Evolutionary conservation across 1,140 invertebrate species (phyloP).

Genomic region (Caenorhabditis latens): DNA sequence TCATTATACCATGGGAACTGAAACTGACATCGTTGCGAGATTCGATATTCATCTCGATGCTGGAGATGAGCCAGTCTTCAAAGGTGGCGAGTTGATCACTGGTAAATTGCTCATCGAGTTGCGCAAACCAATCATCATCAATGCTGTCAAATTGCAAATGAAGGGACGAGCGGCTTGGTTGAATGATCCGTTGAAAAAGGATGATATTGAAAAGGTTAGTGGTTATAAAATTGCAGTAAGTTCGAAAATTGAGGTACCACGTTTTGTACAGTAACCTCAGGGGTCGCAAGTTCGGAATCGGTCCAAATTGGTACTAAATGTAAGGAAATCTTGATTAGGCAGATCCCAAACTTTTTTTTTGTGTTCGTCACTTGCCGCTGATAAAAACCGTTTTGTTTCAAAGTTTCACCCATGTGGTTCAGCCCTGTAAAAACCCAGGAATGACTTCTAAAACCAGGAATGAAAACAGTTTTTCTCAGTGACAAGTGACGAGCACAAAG

Average conservation of each 20-base stretch:
- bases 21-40: slow-evolving; percentile 56
- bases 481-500: no score
- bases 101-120: slow-evolving; percentile 66
- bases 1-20: slow-evolving; percentile 56
- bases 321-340: background rate
- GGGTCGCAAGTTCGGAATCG: no score
- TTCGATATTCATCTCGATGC: slow-evolving; percentile 67
- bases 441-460: no score
- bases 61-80: slow-evolving; percentile 63
- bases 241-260: background rate
- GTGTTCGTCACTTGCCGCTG: no score
- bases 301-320: background rate
- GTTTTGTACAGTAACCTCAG: no score
- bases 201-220: slow-evolving; percentile 65
- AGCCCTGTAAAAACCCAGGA: no score
- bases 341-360: no score
- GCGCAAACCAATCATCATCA: slow-evolving; percentile 63
- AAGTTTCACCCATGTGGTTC: no score
- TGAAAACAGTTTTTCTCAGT: no score
- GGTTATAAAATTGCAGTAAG: background rate
- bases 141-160: slow-evolving; percentile 67
- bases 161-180: slow-evolving; percentile 64
- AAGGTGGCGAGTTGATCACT: slow-evolving; percentile 67
- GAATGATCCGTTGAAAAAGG: slow-evolving; percentile 65
- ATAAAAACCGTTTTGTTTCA: no score